Evolutionary conservation across 2,113 vertebrate genomes (phyloP), one percentile per base, ranked within the genome.

Genomic region (Beaufortia kweichowensis): DNA sequence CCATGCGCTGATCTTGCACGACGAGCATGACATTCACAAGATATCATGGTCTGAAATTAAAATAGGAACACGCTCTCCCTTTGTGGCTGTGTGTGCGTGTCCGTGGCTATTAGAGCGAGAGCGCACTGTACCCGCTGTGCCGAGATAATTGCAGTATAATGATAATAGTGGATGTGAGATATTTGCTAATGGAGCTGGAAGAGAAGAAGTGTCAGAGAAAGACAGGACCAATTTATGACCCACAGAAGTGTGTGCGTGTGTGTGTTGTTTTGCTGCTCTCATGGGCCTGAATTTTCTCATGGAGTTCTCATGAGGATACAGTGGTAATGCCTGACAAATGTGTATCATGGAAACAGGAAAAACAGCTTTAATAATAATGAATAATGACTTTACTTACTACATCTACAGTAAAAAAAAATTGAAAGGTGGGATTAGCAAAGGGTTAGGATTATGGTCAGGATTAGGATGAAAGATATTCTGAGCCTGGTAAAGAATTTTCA

Each of bases 91-190:
- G 59, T 15, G 14, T 24, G 29, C n/a, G 65, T 71, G 21, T 48
- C 29, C 15, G 17, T 76, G 31, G 23, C 31, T 68, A 15, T 57
- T 35, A 59, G 33, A 46, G 28, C 41, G 66, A 71, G 77, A 48
- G 50, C 19, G 10, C 48, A n/a, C 24, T 50, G 35, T 39, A 24
- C 61, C 31, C 15, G 6, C 41, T 56, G 50, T 48, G 12, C 59
- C 33, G 50, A 31, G 57, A 70, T 76, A 76, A 80, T 65, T 65
- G 24, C 48, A 71, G 59, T 65, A 23, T 64, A 76, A 59, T 71
- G 79, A 71, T 76, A 31, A 31, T 41, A 31, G 59, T 12, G 50
- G 28, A 60, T 62, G 24, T 76, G 73, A 65, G 17, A 24, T 31
- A 75, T 53, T 55, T 24, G 17, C 28, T 75, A 61, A 60, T 26